phyloP scores from a whole-genome alignment of 2,797 vertebrate species.

The Antennarius maculatus region DNA sequence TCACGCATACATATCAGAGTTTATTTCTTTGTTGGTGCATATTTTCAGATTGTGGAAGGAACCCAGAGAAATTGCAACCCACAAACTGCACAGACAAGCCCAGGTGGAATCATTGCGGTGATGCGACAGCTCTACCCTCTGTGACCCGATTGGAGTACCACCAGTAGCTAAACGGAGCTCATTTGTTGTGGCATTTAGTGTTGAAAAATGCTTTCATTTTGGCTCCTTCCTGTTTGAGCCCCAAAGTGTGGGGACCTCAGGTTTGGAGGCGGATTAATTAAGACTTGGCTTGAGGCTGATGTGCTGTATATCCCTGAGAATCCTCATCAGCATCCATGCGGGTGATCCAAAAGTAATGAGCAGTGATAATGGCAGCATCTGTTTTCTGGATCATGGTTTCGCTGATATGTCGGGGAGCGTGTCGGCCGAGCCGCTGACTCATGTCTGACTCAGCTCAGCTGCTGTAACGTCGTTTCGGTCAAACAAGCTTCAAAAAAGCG shows the following conservation, averaged over 20 bases:
- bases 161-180: not conserved
- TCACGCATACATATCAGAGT: too few relatives aligned
- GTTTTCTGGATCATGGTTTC: slow-evolving; percentile 35
- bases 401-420: slow-evolving; percentile 13
- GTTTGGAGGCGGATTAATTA: slow-evolving; percentile 30
- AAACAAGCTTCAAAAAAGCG: not conserved
- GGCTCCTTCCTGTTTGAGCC: slow-evolving; percentile 11
- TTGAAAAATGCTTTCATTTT: slow-evolving; percentile 18
- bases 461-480: not conserved
- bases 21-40: too few relatives aligned
- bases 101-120: not conserved
- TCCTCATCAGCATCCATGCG: slow-evolving; percentile 52
- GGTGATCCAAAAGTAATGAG: slow-evolving; percentile 36
- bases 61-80: not conserved
- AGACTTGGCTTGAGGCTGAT: slow-evolving; percentile 24
- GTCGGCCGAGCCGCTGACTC: slow-evolving; percentile 15
- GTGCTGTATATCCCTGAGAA: slow-evolving; percentile 20
- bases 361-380: slow-evolving; percentile 40
- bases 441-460: not conserved
- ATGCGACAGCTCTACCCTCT: too few relatives aligned
- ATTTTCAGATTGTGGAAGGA: too few relatives aligned
- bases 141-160: too few relatives aligned
- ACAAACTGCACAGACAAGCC: not conserved
- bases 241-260: not conserved
- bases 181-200: slow-evolving; percentile 30